Evolutionary conservation across 2,113 vertebrate genomes (phyloP).

Genomic region (Sapayoa aenigma): DNA sequence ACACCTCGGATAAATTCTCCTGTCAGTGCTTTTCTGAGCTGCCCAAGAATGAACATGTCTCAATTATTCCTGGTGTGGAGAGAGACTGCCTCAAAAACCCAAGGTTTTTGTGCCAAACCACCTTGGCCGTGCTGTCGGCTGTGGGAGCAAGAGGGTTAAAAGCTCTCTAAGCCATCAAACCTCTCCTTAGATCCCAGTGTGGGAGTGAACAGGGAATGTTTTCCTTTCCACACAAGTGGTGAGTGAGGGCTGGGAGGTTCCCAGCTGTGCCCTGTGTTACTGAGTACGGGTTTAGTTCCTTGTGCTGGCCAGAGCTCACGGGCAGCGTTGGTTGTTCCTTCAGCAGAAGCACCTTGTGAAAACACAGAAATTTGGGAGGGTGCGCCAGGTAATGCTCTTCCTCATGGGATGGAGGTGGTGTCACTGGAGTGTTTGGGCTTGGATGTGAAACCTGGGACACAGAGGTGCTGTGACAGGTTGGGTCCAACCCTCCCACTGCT

Average conservation of each 20-base stretch:
- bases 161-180: neutral
- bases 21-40: neutral
- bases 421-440: neutral
- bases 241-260: neutral
- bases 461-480: neutral
- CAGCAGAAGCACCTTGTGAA: neutral
- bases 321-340: accelerated
- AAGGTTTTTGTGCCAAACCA: neutral
- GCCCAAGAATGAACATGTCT: neutral
- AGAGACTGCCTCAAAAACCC: neutral
- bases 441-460: neutral
- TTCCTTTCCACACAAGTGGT: neutral
- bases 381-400: accelerated
- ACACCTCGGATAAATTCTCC: neutral
- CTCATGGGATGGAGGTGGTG: neutral
- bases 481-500: too few relatives aligned
- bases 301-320: neutral
- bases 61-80: neutral
- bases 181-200: too few relatives aligned
- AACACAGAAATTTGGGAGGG: neutral
- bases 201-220: neutral
- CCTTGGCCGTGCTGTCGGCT: neutral
- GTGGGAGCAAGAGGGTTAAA: neutral
- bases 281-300: accelerated
- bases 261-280: too few relatives aligned